These are phyloP conservation scores for Lumbricus terrestris DNA, from an alignment of 2,888 invertebrate species.

Conservation along the genomic window DNA sequence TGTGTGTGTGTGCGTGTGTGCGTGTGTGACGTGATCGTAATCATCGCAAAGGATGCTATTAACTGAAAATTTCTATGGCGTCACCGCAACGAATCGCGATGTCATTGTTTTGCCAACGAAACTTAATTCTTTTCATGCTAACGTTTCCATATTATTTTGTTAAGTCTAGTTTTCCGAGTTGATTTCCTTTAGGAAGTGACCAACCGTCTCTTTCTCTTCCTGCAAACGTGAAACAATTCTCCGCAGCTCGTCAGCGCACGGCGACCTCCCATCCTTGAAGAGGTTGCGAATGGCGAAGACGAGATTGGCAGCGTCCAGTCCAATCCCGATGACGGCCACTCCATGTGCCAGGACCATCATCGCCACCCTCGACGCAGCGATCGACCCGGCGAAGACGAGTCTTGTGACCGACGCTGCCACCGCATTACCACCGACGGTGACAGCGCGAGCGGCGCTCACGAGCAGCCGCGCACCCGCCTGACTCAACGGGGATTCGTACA, in stretches of 20 bases:
- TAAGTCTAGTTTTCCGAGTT: neutral
- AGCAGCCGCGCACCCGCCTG: neutral
- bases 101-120: neutral
- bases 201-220: neutral
- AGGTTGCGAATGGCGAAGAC: neutral
- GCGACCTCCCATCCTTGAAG: neutral
- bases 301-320: slow-evolving; percentile 8
- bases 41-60: no score
- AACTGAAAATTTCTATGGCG: no score
- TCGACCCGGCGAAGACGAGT: neutral
- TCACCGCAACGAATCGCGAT: no score
- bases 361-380: neutral
- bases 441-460: neutral
- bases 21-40: no score
- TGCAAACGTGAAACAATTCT: neutral
- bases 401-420: neutral
- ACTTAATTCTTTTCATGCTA: no score
- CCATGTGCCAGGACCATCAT: neutral
- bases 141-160: neutral
- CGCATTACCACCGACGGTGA: neutral
- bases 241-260: neutral
- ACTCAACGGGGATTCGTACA: neutral
- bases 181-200: neutral
- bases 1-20: no score
- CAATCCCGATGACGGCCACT: neutral